phyloP scores from a whole-genome alignment of 2,888 invertebrate species.

The Phanerotoma sp. region DNA sequence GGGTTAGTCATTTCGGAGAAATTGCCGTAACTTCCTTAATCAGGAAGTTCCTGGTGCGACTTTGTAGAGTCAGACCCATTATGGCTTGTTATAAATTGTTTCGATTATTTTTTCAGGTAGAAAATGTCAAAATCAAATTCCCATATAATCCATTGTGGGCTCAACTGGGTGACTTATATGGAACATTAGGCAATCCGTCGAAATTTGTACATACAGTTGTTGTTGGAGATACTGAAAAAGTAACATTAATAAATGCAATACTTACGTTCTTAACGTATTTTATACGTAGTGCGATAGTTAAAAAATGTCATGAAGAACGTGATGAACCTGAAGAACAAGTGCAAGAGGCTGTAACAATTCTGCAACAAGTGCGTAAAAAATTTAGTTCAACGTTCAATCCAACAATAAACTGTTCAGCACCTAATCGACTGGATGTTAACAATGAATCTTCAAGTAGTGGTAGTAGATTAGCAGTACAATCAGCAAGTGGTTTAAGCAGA shows the following conservation, averaged over 20 bases:
- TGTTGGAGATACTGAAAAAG: slow-evolving; percentile 66
- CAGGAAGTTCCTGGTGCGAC: no score
- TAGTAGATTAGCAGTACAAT: background rate
- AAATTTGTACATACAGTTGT: slow-evolving; percentile 80
- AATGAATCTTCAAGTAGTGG: slow-evolving; percentile 14
- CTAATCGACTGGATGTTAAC: background rate
- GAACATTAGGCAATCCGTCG: slow-evolving; percentile 78
- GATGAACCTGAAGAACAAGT: slow-evolving; percentile 45
- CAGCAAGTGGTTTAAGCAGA: background rate
- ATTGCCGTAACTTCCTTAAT: no score
- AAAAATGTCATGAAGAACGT: slow-evolving; percentile 43
- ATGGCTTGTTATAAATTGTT: no score
- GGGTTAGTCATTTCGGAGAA: background rate
- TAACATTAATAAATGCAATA: slow-evolving; percentile 70
- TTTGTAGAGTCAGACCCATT: no score
- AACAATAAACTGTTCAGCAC: slow-evolving; percentile 5
- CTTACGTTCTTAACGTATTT: slow-evolving; percentile 84
- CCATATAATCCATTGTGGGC: slow-evolving; percentile 91
- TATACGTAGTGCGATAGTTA: slow-evolving; percentile 60
- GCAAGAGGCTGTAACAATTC: slow-evolving; percentile 41
- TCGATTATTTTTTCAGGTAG: slow-evolving; percentile 42
- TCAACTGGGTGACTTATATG: slow-evolving; percentile 83
- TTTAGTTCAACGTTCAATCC: slow-evolving; percentile 26
- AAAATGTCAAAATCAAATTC: slow-evolving; percentile 64
- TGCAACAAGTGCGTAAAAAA: slow-evolving; percentile 41